Conservation (phyloP, 2,797 vertebrate genomes). For the Nyctibius grandis region DNA sequence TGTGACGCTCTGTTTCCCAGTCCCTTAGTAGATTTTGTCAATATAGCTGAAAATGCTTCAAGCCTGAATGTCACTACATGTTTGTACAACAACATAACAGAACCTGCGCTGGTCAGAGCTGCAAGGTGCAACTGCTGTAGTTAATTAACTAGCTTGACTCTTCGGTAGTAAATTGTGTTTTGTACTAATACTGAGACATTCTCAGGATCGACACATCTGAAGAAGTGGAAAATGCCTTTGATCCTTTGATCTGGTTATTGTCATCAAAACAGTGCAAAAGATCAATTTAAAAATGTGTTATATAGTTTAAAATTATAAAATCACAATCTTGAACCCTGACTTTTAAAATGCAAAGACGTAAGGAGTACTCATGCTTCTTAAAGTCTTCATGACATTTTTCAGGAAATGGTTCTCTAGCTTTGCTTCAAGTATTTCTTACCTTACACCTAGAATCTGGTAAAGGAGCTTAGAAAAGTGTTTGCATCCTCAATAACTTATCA, state of each 20-base stretch:
- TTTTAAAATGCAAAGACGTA: background rate
- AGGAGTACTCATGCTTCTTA: background rate
- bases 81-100: background rate
- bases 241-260: background rate
- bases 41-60: background rate
- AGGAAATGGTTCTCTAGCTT: background rate
- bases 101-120: background rate
- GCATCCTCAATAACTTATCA: slow-evolving; percentile 44
- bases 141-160: background rate
- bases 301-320: background rate
- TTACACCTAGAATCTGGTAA: background rate
- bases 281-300: background rate
- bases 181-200: background rate
- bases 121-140: background rate
- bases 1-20: background rate
- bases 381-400: background rate
- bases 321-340: background rate
- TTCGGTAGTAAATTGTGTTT: background rate
- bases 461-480: slow-evolving; percentile 41
- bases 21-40: background rate
- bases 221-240: background rate
- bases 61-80: background rate
- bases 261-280: background rate
- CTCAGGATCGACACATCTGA: background rate
- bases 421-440: slow-evolving; percentile 18